These are phyloP conservation scores for Strix uralensis DNA, from an alignment of 2,113 vertebrate species.

Conservation along the genomic window DNA sequence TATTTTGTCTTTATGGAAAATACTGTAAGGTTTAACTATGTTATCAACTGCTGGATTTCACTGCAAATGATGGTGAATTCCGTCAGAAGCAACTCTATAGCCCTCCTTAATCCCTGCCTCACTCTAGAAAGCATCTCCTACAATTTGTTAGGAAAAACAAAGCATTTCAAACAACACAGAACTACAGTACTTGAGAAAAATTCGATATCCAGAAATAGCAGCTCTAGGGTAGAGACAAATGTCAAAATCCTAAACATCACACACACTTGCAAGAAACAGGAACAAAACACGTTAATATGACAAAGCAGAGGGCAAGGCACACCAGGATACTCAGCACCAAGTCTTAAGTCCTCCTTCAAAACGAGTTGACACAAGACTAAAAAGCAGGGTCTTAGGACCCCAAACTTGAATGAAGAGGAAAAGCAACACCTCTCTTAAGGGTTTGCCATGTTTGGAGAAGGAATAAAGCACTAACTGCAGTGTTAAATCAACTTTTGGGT, in stretches of 20 bases:
- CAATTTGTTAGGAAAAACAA: neutral
- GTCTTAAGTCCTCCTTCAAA: neutral
- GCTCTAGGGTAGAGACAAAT: neutral
- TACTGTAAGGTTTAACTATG: neutral
- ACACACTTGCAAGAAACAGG: neutral
- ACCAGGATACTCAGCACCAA: neutral
- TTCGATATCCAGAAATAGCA: neutral
- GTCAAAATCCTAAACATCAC: neutral
- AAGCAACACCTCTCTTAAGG: neutral
- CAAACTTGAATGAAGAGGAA: neutral
- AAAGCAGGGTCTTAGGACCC: neutral
- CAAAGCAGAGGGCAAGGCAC: neutral
- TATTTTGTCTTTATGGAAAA: neutral
- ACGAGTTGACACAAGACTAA: neutral
- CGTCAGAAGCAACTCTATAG: neutral
- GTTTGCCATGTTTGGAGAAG: neutral
- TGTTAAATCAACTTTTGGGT: neutral
- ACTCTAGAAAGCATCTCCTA: neutral
- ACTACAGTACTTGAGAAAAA: neutral
- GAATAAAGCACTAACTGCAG: neutral
- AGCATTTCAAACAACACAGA: neutral
- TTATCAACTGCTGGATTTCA: neutral
- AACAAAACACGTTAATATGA: neutral
- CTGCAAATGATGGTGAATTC: neutral
- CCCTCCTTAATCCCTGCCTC: neutral